Base-by-base conservation (phyloP, 2,888 invertebrate genomes). In the Thera britannica region DNA sequence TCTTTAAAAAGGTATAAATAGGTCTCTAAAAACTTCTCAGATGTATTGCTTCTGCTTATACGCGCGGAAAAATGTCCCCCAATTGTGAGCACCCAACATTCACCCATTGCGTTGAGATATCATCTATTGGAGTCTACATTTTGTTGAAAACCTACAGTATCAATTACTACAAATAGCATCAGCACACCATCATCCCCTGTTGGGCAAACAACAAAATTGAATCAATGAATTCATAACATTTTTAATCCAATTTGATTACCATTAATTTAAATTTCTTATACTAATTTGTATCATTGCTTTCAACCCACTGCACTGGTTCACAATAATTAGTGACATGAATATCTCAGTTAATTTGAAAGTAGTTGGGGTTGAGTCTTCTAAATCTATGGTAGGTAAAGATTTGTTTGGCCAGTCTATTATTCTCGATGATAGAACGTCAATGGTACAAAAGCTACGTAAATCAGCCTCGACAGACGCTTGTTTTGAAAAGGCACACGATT, bases 401-500 rank as follows among this genome's bases (percentile, higher is more conserved):
- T 51, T 54, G 23, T 23, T 54, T 54, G 9, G 6, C 12, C 51
- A 2, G 41, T 12, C 2, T 9, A 51, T 60, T 8, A 41, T 41
- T 54, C 34, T 34, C 23, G 34, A 44, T 41, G 36, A 48, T 59
- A 57, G 60, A 48, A 60, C 48, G 59, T 63, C 63, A 60, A 5
- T 52, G 66, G 60, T 12, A 51, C 76, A 80, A 77, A 76, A 77
- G 78, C 77, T 69, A 76, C 81, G 81, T 83, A 83, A 86, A 84
- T 83, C 83, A 81, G 75, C 75, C 77, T 78, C 77, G 79, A 79
- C 81, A 77, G 74, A 70, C 77, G 79, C 81, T 85, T 87, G 85
- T 86, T 87, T 84, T 85, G 86, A 88, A 88, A 86, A 80, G 85
- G 82, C 77, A 79, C 78, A 78, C 86, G 82, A 89, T 88, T 89